A percentile compares a stretch with the other conserved stretches of the same genome.
These are phyloP conservation scores for Flexamia atlantica DNA, from an alignment of 2,888 invertebrate species.

Conservation along the genomic window DNA sequence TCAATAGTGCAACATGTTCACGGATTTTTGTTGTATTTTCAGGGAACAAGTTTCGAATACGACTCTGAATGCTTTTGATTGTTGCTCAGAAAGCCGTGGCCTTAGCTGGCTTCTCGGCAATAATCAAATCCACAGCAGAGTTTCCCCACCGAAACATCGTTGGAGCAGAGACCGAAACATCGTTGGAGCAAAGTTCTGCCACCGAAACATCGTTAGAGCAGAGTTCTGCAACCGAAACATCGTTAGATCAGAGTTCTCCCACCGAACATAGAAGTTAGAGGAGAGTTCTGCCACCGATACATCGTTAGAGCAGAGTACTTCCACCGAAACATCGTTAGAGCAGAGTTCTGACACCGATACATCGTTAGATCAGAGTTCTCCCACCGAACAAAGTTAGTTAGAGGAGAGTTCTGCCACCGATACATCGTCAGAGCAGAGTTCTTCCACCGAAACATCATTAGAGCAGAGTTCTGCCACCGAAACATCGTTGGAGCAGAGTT, in stretches of 20 bases:
- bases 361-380: too few relatives aligned
- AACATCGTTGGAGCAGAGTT: too few relatives aligned
- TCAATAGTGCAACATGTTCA: too few relatives aligned
- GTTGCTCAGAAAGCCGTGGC: conserved; percentile 64
- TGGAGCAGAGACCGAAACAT: neutral
- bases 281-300: too few relatives aligned
- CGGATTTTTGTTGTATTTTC: neutral
- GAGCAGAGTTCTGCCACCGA: too few relatives aligned
- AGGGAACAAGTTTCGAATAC: neutral
- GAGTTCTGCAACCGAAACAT: neutral
- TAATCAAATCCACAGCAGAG: conserved; percentile 61
- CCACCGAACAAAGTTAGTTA: too few relatives aligned
- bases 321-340: too few relatives aligned
- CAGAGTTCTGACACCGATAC: too few relatives aligned
- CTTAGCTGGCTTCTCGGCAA: conserved; percentile 60
- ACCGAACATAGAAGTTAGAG: too few relatives aligned
- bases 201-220: neutral
- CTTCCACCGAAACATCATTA: neutral
- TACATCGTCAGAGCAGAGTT: neutral
- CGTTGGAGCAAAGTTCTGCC: neutral
- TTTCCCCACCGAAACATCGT: neutral
- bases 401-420: neutral
- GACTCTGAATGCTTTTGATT: conserved; percentile 64
- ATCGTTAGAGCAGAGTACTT: too few relatives aligned
- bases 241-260: neutral